A percentile compares a stretch with the other conserved stretches of the same genome.
phyloP scores from a whole-genome alignment of 37 sponge, comb jelly and placozoan genomes.

The Ephydatia muelleri region DNA sequence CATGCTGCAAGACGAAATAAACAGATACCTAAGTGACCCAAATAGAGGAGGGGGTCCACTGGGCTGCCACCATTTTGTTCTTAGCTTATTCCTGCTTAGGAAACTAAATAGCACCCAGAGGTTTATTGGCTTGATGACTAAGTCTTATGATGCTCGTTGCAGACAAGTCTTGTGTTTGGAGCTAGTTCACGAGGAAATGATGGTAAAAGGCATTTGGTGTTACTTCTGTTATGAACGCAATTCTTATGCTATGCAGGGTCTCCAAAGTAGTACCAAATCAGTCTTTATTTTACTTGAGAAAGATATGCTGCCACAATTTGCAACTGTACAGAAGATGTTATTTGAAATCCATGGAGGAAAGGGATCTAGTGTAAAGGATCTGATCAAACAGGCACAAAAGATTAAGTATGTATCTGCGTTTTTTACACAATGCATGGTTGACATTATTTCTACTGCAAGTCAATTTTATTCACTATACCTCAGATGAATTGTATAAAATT shows the following conservation, averaged over 20 bases:
- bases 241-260: neutral
- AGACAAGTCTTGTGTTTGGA: constrained; percentile 32
- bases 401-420: neutral
- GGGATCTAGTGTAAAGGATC: neutral
- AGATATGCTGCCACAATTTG: neutral
- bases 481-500: no score
- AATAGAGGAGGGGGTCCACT: constrained; percentile 59
- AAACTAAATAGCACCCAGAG: constrained; percentile 46
- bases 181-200: constrained; percentile 9
- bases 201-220: neutral
- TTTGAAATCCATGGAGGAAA: neutral
- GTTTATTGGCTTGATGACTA: constrained; percentile 47
- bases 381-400: neutral
- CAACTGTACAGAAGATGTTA: neutral
- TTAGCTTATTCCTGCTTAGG: constrained; percentile 61
- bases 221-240: neutral
- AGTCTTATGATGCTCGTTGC: constrained; percentile 2
- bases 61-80: constrained; percentile 64
- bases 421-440: no score
- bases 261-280: neutral
- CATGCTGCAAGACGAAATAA: neutral
- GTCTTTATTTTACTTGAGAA: neutral
- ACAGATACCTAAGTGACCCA: constrained; percentile 36
- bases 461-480: no score
- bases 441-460: no score